Evolutionary conservation across 2,797 vertebrate genomes (phyloP), one percentile per base, ranked within the genome.

Genomic region (Sarcoramphus papa): DNA sequence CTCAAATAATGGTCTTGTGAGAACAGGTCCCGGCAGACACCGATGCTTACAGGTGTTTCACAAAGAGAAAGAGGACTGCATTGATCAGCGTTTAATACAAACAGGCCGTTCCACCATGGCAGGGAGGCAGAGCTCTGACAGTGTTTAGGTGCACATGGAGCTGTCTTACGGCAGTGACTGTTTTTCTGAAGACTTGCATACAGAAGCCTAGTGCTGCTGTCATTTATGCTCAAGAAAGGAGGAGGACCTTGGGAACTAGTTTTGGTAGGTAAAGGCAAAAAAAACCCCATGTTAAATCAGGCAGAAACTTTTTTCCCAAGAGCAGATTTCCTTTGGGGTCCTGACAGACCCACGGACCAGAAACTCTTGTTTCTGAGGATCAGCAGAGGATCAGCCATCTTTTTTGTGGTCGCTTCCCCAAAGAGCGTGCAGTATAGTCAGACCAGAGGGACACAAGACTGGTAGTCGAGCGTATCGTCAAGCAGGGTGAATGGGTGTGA

Each of bases 71-170:
- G 41, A 3, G 12, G 43, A 6, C 15, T 3, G 4, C 21, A 6
- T 9, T 25, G 40, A 11, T 41, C 50, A 5, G 65, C 2, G 2
- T 60, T 37, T 10, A 16, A 7, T 33, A 10, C 63, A n/a, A 30
- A 37, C 48, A 18, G 72, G 86, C 37, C 1, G 1, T 30, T 67
- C 53, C 22, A 6, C 35, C 1, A 1, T 4, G 27, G 41, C 48
- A 9, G 33, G 27, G 25, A 35, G 70, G 43, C 77, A 59, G 70
- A 59, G 70, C 37, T 24, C 22, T 2, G 48, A 1, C 31, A 4
- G 35, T 6, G 4, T 7, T 4, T 1, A 3, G 28, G 30, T 8
- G 63, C 14, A 6, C 30, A 12, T 1, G 2, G 45, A 47, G 56
- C 45, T 21, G 23, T 22, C 31, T 41, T 17, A 10, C 0, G 2